Conservation (phyloP, 2,113 vertebrate genomes). For the Cairina moschata region DNA sequence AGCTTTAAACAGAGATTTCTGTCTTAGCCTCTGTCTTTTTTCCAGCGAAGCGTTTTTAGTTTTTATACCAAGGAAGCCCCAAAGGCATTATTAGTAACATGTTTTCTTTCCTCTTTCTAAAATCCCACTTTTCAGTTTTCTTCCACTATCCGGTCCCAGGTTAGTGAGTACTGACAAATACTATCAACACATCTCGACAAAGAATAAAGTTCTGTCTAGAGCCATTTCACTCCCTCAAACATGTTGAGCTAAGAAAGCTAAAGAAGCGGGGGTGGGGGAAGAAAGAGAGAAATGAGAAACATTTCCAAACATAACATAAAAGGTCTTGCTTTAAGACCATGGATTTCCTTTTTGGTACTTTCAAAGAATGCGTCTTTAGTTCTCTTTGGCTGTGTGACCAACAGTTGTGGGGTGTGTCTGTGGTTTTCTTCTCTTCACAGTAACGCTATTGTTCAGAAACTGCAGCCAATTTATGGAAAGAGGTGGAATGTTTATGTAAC, state of each 20-base stretch:
- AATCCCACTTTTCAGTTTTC: constrained; percentile 37
- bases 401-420: constrained; percentile 81
- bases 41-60: background rate
- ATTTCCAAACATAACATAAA: constrained; percentile 80
- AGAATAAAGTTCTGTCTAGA: constrained; percentile 63
- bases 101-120: constrained; percentile 42
- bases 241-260: constrained; percentile 51
- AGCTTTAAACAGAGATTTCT: constrained; percentile 32
- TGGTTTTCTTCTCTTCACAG: constrained; percentile 82
- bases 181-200: constrained; percentile 60
- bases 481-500: constrained; percentile 88
- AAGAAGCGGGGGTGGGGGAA: constrained; percentile 12
- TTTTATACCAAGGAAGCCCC: constrained; percentile 13
- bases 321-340: constrained; percentile 80
- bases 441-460: constrained; percentile 85
- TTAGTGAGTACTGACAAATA: constrained; percentile 69
- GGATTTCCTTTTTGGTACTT: constrained; percentile 85
- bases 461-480: constrained; percentile 83
- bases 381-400: constrained; percentile 79
- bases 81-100: constrained; percentile 52
- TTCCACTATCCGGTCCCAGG: constrained; percentile 46
- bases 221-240: constrained; percentile 60
- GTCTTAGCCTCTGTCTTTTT: constrained; percentile 22
- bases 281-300: constrained; percentile 61
- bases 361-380: constrained; percentile 84